Evolutionary conservation across 2,888 invertebrate genomes (phyloP).

Genomic region (Epiblema foenella): DNA sequence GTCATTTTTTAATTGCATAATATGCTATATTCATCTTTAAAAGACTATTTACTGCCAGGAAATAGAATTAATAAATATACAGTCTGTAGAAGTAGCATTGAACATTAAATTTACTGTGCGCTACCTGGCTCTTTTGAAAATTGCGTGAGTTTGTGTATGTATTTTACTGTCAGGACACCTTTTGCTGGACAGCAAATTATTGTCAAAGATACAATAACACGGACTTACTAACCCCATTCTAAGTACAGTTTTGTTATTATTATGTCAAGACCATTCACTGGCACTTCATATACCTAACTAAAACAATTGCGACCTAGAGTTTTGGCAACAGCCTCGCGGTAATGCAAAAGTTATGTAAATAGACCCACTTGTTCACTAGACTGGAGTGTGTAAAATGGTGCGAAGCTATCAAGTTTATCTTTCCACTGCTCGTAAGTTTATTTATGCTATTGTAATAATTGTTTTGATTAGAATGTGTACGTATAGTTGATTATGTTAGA

Average conservation of each 20-base stretch:
- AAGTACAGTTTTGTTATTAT: slow-evolving; percentile 17
- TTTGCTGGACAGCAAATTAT: background rate
- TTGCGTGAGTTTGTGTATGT: too few relatives aligned
- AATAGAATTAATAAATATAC: too few relatives aligned
- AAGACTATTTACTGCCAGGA: too few relatives aligned
- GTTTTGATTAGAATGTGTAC: slow-evolving; percentile 12
- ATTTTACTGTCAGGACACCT: background rate
- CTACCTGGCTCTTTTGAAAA: too few relatives aligned
- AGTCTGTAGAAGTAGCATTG: too few relatives aligned
- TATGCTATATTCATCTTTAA: too few relatives aligned
- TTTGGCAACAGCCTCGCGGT: slow-evolving; percentile 55
- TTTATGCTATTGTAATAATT: slow-evolving; percentile 6
- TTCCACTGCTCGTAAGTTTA: slow-evolving; percentile 40
- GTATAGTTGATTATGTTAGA: slow-evolving; percentile 21
- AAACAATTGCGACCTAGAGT: slow-evolving; percentile 46
- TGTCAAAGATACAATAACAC: slow-evolving; percentile 27
- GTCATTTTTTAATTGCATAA: too few relatives aligned
- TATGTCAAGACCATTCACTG: slow-evolving; percentile 22
- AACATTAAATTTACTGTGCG: too few relatives aligned
- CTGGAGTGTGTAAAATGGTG: slow-evolving; percentile 38
- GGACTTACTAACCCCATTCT: slow-evolving; percentile 15
- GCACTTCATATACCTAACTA: background rate
- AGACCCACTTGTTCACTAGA: slow-evolving; percentile 47
- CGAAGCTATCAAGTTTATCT: slow-evolving; percentile 14
- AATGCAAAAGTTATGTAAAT: slow-evolving; percentile 51